Percentiles rank a stretch among this genome's conserved stretches.
phyloP scores from a whole-genome alignment of 2,797 vertebrate genomes.

The Saxicola maurus region DNA sequence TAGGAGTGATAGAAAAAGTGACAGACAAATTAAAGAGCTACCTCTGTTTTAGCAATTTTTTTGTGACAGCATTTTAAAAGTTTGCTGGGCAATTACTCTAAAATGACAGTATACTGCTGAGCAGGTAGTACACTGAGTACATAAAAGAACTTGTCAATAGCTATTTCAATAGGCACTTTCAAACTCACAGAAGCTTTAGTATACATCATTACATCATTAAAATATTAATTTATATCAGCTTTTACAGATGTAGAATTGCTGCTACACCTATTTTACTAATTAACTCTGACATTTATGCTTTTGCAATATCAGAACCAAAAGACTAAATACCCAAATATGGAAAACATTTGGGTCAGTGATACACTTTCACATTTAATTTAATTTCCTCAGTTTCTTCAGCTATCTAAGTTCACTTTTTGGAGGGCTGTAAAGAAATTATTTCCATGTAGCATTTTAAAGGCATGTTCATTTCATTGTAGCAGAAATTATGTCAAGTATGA shows the following conservation, averaged over 20 bases:
- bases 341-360: neutral
- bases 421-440: neutral
- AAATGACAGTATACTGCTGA: constrained; percentile 60
- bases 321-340: neutral
- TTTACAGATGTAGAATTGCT: constrained; percentile 32
- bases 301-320: neutral
- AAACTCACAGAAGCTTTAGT: constrained; percentile 2
- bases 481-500: neutral
- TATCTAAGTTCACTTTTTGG: neutral
- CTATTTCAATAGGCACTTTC: constrained; percentile 34
- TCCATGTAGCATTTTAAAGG: neutral
- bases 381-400: neutral
- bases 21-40: constrained; percentile 70
- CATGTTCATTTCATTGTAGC: neutral
- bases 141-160: constrained; percentile 52
- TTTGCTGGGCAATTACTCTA: constrained; percentile 59
- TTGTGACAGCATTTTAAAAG: constrained; percentile 70
- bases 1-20: constrained; percentile 65
- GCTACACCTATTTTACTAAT: constrained; percentile 8
- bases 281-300: constrained; percentile 10
- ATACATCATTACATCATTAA: constrained; percentile 24
- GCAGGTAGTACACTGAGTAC: constrained; percentile 18
- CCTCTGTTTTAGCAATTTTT: constrained; percentile 71
- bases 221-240: constrained; percentile 57
- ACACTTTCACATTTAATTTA: neutral